Percentiles rank a stretch among this genome's conserved stretches.
Evolutionary conservation across 2,888 invertebrate genomes (phyloP).

Genomic region (Lochmaea crataegi): DNA sequence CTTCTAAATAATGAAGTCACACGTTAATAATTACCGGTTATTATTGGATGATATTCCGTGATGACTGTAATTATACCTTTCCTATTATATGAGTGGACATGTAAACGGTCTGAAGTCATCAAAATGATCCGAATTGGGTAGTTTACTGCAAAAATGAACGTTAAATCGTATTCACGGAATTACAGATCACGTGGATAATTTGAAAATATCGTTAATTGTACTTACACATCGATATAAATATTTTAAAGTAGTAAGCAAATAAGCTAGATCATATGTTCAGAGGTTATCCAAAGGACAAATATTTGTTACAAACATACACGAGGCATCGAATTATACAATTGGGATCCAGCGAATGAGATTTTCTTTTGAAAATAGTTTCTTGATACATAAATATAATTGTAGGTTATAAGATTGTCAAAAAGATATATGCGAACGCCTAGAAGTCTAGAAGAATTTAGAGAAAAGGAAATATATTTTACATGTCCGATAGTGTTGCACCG

Average conservation of each 20-base stretch:
- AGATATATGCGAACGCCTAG: too few relatives aligned
- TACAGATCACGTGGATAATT: slow-evolving; percentile 2
- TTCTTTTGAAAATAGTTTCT: too few relatives aligned
- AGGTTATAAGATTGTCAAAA: too few relatives aligned
- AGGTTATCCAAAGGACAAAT: slow-evolving; percentile 2
- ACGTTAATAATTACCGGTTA: slow-evolving; percentile 13
- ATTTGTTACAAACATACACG: not conserved
- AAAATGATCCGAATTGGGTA: not conserved
- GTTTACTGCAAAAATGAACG: not conserved
- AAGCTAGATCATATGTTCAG: not conserved
- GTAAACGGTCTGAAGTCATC: slow-evolving; percentile 9
- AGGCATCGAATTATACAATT: not conserved
- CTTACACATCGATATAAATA: not conserved
- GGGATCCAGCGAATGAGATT: too few relatives aligned
- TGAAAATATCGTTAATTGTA: not conserved
- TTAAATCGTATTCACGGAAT: not conserved
- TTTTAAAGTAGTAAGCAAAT: not conserved
- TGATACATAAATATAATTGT: too few relatives aligned
- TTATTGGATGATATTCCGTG: slow-evolving; percentile 16
- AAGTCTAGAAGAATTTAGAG: too few relatives aligned
- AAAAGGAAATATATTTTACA: too few relatives aligned
- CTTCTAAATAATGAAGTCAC: slow-evolving; percentile 24
- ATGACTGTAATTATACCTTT: slow-evolving; percentile 15
- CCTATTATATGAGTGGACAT: not conserved
- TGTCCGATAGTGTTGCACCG: too few relatives aligned